Evolutionary conservation across 35 echinoderm and acorn worm species (phyloP).

Genomic region (Holothuria glaberrima): DNA sequence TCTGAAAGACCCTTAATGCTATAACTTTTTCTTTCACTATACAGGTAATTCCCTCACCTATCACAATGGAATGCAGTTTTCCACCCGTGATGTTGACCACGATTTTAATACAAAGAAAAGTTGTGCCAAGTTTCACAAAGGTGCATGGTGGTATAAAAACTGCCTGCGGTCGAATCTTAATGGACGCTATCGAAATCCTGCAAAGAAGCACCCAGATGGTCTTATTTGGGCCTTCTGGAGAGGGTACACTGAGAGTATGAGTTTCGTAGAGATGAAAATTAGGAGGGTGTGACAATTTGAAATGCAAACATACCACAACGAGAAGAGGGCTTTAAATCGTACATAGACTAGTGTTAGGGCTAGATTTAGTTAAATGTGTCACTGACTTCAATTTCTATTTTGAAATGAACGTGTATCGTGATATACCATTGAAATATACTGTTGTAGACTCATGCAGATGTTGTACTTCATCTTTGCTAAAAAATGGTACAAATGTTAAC

Average conservation of each 20-base stretch:
- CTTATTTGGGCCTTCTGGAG: conserved; percentile 83
- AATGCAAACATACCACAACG: no score
- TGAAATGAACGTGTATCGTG: no score
- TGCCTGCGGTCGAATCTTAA: conserved; percentile 76
- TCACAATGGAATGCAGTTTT: conserved; percentile 66
- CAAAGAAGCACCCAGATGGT: conserved; percentile 54
- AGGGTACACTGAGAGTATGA: conserved; percentile 80
- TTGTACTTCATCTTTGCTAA: no score
- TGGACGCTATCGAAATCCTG: conserved; percentile 51
- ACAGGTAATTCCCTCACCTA: conserved; percentile 68
- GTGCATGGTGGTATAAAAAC: conserved; percentile 69
- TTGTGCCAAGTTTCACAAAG: conserved; percentile 39
- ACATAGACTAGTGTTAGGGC: no score
- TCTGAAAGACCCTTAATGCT: no score
- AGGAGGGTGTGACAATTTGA: neutral
- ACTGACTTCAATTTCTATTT: no score
- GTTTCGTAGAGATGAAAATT: conserved; percentile 87
- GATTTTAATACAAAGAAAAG: conserved; percentile 34
- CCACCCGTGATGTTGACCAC: conserved; percentile 57
- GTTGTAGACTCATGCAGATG: no score
- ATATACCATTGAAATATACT: no score
- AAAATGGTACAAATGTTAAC: no score
- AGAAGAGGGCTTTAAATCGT: no score
- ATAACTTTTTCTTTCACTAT: neutral
- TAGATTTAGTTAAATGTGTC: no score